Conservation (phyloP, 2,113 vertebrate genomes). For the Oryzias javanicus region DNA sequence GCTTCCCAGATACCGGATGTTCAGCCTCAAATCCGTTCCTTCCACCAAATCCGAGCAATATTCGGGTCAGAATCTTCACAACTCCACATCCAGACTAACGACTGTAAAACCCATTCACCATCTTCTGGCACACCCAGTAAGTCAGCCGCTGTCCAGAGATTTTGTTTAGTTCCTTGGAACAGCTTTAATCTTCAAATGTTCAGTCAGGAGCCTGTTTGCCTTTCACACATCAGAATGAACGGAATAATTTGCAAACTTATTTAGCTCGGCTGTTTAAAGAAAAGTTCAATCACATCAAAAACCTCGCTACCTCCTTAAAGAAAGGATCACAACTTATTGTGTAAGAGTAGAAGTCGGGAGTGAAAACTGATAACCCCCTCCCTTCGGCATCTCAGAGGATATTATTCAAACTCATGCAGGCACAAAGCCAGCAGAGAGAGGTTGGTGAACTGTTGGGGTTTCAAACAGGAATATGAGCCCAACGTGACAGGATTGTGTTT, state of each 20-base stretch:
- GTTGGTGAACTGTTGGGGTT: conserved; percentile 30
- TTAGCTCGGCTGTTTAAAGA: no score
- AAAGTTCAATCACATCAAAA: no score
- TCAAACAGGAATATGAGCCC: conserved; percentile 43
- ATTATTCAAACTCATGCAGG: conserved; percentile 65
- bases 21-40: conserved; percentile 22
- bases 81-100: conserved; percentile 48
- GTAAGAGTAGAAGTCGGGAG: no score
- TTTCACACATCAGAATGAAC: no score
- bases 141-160: conserved; percentile 68
- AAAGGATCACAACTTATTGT: no score
- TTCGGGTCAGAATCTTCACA: conserved; percentile 57
- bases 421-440: conserved; percentile 42
- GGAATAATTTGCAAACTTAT: no score
- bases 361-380: conserved; percentile 69
- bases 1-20: conserved; percentile 28
- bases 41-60: conserved; percentile 5
- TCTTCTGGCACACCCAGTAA: conserved; percentile 65
- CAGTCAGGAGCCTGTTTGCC: no score
- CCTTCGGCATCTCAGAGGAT: conserved; percentile 38
- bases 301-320: no score
- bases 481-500: conserved; percentile 49
- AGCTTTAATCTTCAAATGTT: no score
- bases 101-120: conserved; percentile 65
- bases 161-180: no score